A percentile compares a stretch with the other conserved stretches of the same genome.
Conservation (phyloP, 2,797 vertebrate species). For the Staurois parvus region DNA sequence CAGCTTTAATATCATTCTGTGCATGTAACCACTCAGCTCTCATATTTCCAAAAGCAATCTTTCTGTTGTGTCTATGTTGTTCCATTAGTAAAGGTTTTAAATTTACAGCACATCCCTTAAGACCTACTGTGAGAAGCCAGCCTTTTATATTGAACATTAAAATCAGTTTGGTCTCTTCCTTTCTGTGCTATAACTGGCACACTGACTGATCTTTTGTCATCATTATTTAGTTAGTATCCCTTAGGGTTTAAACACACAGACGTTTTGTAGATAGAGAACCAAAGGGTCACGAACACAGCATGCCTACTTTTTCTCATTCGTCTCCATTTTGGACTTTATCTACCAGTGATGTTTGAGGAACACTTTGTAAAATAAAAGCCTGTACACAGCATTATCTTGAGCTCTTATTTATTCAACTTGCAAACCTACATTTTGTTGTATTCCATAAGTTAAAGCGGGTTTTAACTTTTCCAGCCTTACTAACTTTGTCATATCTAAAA, state of each 20-base stretch:
- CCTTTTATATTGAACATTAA: slow-evolving; percentile 13
- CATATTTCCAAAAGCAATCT: not conserved
- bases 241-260: not conserved
- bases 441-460: no score
- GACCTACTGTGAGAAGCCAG: not conserved
- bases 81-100: slow-evolving; percentile 7
- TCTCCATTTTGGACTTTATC: slow-evolving; percentile 1
- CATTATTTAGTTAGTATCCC: slow-evolving; percentile 8
- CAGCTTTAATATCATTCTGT: not conserved
- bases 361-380: no score
- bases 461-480: no score
- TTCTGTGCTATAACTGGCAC: not conserved
- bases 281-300: not conserved
- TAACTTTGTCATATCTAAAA: no score
- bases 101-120: slow-evolving; percentile 16
- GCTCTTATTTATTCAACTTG: no score
- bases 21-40: not conserved
- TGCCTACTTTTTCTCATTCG: not conserved
- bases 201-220: slow-evolving; percentile 1
- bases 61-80: slow-evolving; percentile 5
- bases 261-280: not conserved
- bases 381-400: no score
- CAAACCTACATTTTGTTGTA: no score
- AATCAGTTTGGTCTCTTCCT: not conserved
- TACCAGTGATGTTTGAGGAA: not conserved